Evolutionary conservation across 2,797 vertebrate species (phyloP).

Genomic region (Liparis tanakae): DNA sequence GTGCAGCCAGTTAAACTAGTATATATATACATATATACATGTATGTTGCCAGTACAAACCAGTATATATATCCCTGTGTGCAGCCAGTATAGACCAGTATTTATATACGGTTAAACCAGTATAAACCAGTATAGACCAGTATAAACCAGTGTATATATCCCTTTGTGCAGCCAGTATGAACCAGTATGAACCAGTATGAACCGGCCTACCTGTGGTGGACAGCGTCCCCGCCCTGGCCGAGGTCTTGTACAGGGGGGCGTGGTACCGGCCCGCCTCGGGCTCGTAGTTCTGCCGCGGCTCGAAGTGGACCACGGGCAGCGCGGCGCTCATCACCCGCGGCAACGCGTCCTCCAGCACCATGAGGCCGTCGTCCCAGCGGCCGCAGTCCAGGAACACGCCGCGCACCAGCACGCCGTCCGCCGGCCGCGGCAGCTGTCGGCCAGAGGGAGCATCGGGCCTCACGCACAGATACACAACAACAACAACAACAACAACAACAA

Average conservation of each 20-base stretch:
- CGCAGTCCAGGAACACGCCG: conserved; percentile 87
- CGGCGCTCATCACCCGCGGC: conserved; percentile 81
- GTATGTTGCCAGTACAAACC: no score
- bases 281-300: conserved; percentile 87
- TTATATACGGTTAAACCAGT: no score
- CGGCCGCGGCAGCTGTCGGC: conserved; percentile 79
- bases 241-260: conserved; percentile 87
- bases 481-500: no score
- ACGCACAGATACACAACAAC: no score
- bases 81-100: no score
- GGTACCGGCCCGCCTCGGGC: conserved; percentile 73
- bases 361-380: conserved; percentile 81
- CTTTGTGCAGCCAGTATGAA: neutral
- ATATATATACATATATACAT: no score
- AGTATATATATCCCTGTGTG: no score
- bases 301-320: conserved; percentile 88
- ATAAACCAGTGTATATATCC: neutral
- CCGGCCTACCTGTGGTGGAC: conserved; percentile 84
- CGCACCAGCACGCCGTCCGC: conserved; percentile 85
- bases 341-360: conserved; percentile 85
- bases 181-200: neutral
- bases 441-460: neutral
- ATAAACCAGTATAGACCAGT: no score
- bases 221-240: conserved; percentile 85
- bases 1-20: no score